Evolutionary conservation across 2,797 vertebrate genomes (phyloP).

Genomic region (Trachops cirrhosus): DNA sequence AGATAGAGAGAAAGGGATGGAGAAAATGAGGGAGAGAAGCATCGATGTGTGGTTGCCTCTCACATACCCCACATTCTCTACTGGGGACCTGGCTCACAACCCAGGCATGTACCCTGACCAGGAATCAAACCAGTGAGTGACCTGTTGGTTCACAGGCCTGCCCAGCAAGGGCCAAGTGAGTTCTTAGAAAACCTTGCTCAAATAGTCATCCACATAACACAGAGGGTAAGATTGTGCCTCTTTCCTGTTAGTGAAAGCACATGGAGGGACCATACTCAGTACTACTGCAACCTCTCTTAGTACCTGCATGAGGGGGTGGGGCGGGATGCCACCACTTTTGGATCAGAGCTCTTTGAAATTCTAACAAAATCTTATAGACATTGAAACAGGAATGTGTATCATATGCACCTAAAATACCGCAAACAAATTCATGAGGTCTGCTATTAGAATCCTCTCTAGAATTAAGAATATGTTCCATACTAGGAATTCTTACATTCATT

Average conservation of each 20-base stretch:
- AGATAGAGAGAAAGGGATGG: too few species aligned
- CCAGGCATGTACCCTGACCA: too few species aligned
- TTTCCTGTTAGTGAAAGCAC: not conserved
- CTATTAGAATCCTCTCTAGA: not conserved
- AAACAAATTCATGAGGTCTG: not conserved
- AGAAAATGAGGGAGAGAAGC: too few species aligned
- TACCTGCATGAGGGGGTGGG: not conserved
- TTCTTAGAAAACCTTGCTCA: conserved; percentile 17
- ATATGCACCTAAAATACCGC: not conserved
- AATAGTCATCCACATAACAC: not conserved
- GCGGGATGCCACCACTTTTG: not conserved
- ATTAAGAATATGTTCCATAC: not conserved
- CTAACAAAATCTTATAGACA: not conserved
- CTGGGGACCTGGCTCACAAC: too few species aligned
- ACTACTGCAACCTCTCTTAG: not conserved
- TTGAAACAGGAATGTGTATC: not conserved
- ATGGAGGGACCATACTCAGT: not conserved
- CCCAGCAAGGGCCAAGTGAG: not conserved
- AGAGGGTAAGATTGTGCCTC: not conserved
- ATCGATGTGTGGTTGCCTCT: too few species aligned
- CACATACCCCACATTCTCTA: too few species aligned
- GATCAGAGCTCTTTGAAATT: not conserved
- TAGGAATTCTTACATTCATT: not conserved
- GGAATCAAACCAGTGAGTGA: too few species aligned
- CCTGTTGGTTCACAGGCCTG: too few species aligned